Conservation (phyloP, 2,113 vertebrate species). For the Syngnathus typhle region DNA sequence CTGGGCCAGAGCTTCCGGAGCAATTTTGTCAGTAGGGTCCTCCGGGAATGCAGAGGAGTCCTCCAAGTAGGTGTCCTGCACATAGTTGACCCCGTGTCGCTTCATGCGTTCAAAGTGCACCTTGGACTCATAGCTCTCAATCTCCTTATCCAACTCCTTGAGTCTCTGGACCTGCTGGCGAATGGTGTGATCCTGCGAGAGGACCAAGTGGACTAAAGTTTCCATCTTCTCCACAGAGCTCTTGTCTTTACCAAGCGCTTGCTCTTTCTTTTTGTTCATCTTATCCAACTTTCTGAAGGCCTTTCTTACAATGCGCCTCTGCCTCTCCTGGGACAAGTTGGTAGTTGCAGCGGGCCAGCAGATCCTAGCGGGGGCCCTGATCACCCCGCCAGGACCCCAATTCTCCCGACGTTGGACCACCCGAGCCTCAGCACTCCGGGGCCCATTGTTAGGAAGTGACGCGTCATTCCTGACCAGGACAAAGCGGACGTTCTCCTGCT, state of each 20-base stretch:
- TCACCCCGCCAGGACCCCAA: constrained; percentile 56
- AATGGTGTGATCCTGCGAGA: constrained; percentile 95
- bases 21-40: constrained; percentile 25
- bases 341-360: constrained; percentile 51
- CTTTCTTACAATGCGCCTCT: constrained; percentile 86
- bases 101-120: constrained; percentile 86
- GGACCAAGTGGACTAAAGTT: constrained; percentile 89
- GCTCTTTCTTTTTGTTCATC: constrained; percentile 82
- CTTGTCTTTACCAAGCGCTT: constrained; percentile 62
- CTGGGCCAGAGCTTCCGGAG: constrained; percentile 61
- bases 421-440: constrained; percentile 89
- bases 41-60: constrained; percentile 57
- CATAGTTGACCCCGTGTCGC: constrained; percentile 88
- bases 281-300: constrained; percentile 94
- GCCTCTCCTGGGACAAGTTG: constrained; percentile 78
- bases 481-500: constrained; percentile 90
- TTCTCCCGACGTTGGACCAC: constrained; percentile 87
- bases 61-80: constrained; percentile 92
- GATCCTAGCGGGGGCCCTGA: constrained; percentile 57
- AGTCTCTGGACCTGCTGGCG: constrained; percentile 91
- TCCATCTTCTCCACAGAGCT: constrained; percentile 83
- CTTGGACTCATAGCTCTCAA: constrained; percentile 84
- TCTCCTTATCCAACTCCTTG: constrained; percentile 85
- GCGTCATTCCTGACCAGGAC: constrained; percentile 88
- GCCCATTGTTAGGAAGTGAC: constrained; percentile 82